A percentile compares a stretch with the other conserved stretches of the same genome.
Conservation (phyloP, 2,888 invertebrate species). For the Dinocampus coccinellae region DNA sequence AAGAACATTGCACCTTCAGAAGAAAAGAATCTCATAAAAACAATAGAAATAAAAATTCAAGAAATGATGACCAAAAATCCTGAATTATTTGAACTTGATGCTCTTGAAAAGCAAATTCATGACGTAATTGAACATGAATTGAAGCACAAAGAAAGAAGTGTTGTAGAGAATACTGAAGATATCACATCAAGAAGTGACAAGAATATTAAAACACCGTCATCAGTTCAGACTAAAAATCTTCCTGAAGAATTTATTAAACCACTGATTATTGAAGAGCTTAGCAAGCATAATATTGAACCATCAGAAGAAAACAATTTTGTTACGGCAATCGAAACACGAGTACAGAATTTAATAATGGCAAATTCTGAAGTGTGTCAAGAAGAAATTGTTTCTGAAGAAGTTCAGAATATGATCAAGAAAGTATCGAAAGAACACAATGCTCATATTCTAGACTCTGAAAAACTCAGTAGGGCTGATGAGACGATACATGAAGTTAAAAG, state of each 20-base stretch:
- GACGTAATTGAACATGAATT: conserved; percentile 16
- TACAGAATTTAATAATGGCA: background rate
- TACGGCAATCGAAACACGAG: conserved; percentile 20
- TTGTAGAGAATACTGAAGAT: conserved; percentile 25
- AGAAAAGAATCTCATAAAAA: conserved; percentile 26
- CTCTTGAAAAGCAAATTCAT: conserved; percentile 37
- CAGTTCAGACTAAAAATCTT: conserved; percentile 25
- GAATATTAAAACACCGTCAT: conserved; percentile 37
- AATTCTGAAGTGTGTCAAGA: conserved; percentile 2
- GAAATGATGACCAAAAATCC: conserved; percentile 39
- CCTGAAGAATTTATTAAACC: conserved; percentile 21
- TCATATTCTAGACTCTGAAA: background rate
- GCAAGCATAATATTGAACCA: conserved; percentile 15
- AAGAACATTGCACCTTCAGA: conserved; percentile 28
- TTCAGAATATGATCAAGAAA: background rate
- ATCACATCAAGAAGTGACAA: conserved; percentile 36
- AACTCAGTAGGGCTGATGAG: background rate
- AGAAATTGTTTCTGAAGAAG: conserved; percentile 26
- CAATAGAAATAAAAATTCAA: conserved; percentile 38
- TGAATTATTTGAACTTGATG: conserved; percentile 29
- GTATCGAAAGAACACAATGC: background rate
- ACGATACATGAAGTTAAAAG: too few species aligned
- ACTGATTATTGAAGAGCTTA: conserved; percentile 13
- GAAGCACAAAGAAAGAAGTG: background rate
- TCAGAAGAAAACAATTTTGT: conserved; percentile 20